These are phyloP conservation scores for Zosterops pallidus DNA, from an alignment of 2,113 vertebrate species.

Conservation along the genomic window DNA sequence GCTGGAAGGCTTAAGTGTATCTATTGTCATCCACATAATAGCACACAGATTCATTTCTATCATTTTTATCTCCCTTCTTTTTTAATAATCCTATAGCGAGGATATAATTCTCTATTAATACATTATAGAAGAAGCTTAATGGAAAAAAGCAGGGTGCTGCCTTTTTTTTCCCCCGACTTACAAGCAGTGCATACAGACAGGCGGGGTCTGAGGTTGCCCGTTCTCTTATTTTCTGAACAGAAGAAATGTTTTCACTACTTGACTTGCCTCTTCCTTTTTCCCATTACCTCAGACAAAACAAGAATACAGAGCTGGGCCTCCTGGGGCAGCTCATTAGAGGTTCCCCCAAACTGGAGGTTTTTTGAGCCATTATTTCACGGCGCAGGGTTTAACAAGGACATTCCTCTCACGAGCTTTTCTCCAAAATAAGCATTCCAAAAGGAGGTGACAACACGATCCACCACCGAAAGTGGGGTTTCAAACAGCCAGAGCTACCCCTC, in stretches of 20 bases:
- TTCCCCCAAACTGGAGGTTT: background rate
- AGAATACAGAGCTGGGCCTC: background rate
- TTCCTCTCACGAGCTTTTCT: background rate
- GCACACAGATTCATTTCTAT: constrained; percentile 62
- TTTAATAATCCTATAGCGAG: constrained; percentile 65
- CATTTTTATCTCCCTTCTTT: constrained; percentile 66
- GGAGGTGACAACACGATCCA: background rate
- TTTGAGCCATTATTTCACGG: background rate
- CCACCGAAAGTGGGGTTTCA: background rate
- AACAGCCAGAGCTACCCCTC: background rate
- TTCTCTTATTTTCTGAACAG: background rate
- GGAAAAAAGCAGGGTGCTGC: constrained; percentile 53
- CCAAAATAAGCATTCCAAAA: background rate
- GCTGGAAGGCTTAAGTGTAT: constrained; percentile 69
- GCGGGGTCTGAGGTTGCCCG: background rate
- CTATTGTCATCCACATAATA: constrained; percentile 69
- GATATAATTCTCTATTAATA: constrained; percentile 70
- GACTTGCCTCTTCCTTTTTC: background rate
- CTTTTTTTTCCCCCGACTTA: background rate
- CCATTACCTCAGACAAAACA: background rate
- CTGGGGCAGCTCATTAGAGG: constrained; percentile 11
- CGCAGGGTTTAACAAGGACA: background rate
- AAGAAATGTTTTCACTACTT: background rate
- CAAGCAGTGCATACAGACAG: background rate
- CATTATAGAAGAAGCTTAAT: constrained; percentile 63